These are phyloP conservation scores for Bubo scandiacus DNA, from an alignment of 2,113 vertebrate genomes.

Conservation along the genomic window DNA sequence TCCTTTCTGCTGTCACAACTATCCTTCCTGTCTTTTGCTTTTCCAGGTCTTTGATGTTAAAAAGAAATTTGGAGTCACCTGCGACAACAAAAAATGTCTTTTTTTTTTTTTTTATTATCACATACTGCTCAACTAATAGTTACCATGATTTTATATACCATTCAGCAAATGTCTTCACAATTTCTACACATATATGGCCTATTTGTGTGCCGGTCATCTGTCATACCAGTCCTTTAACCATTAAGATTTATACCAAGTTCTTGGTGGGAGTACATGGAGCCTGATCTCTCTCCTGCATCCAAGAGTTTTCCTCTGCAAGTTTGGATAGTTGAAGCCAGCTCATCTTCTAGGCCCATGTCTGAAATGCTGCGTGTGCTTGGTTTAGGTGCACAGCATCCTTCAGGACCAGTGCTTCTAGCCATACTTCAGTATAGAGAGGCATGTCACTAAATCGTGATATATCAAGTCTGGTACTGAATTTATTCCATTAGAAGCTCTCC, in stretches of 20 bases:
- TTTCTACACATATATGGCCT: not conserved
- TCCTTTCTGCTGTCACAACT: not conserved
- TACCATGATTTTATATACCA: not conserved
- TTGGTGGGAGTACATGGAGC: not conserved
- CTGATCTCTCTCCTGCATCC: not conserved
- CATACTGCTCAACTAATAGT: not conserved
- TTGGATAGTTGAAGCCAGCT: not conserved
- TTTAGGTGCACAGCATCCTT: not conserved
- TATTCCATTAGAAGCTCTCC: not conserved
- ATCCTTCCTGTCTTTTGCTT: not conserved
- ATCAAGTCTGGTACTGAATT: not conserved
- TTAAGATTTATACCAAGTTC: not conserved
- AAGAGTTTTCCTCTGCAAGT: not conserved
- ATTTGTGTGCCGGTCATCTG: not conserved
- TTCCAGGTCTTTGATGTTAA: not conserved
- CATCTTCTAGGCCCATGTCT: not conserved
- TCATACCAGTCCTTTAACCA: not conserved
- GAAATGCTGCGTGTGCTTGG: not conserved
- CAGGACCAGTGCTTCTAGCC: not conserved
- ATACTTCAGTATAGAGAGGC: not conserved
- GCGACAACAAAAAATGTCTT: not conserved
- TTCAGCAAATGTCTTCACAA: constrained; percentile 48
- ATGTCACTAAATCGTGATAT: not conserved
- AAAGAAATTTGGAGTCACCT: not conserved
- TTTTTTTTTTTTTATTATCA: not conserved